Conservation (phyloP, 2,113 vertebrate species). For the Cochlearius cochlearius region DNA sequence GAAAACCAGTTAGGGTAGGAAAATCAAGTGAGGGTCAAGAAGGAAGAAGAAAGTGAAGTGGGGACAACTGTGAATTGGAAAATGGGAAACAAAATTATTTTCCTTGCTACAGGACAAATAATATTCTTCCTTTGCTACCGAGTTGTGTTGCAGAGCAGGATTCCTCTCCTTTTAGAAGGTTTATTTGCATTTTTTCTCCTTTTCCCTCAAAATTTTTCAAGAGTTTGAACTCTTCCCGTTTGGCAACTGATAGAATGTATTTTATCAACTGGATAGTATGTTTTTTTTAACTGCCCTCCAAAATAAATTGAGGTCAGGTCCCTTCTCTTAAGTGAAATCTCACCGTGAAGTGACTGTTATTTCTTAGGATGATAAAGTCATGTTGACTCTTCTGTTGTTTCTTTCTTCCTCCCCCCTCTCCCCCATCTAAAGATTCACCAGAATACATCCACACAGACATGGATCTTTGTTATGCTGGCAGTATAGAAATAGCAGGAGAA, state of each 20-base stretch:
- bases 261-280: not conserved
- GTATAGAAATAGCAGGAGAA: conserved; percentile 85
- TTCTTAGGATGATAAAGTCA: not conserved
- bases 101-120: not conserved
- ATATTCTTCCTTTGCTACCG: not conserved
- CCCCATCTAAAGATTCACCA: conserved; percentile 12
- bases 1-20: not conserved
- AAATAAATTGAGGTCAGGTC: not conserved
- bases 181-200: not conserved
- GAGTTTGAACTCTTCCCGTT: not conserved
- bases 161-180: not conserved
- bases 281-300: not conserved
- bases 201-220: not conserved
- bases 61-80: not conserved
- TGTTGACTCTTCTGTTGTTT: not conserved
- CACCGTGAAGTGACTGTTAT: not conserved
- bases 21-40: not conserved
- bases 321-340: not conserved
- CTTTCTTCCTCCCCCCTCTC: not conserved
- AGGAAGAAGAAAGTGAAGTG: not conserved
- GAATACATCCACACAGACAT: not conserved
- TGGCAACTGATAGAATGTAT: not conserved
- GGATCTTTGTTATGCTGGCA: conserved; percentile 75
- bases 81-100: not conserved
- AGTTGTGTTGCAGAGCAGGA: not conserved